Conservation (phyloP, 2,888 invertebrate species). For the Zygaena filipendulae region DNA sequence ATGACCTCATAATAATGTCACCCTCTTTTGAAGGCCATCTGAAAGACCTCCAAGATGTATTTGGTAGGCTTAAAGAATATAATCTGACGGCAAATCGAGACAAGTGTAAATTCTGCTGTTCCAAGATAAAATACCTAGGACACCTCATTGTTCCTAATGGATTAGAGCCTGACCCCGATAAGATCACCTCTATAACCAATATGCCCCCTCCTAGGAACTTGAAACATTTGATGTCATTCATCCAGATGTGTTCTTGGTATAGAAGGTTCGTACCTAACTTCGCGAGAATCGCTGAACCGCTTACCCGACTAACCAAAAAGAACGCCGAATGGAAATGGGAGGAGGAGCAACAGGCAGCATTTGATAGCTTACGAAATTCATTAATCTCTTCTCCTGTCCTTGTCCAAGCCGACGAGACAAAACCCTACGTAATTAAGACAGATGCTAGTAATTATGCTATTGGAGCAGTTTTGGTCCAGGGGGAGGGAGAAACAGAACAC, state of each 20-base stretch:
- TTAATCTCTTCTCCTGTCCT: conserved; percentile 10
- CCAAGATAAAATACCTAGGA: conserved; percentile 10
- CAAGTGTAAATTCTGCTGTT: conserved; percentile 14
- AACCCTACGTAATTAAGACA: conserved; percentile 10
- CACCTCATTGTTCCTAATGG: conserved; percentile 17
- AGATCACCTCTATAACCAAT: conserved; percentile 19
- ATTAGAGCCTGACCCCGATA: conserved; percentile 15
- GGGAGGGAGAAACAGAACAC: conserved; percentile 10
- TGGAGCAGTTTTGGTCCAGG: conserved; percentile 9
- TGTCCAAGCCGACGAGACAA: conserved; percentile 9
- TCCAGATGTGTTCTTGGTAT: conserved; percentile 25
- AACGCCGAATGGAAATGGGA: conserved; percentile 10
- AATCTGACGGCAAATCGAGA: conserved; percentile 14
- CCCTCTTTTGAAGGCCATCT: conserved; percentile 17
- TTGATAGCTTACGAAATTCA: conserved; percentile 1
- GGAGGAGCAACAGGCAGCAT: conserved; percentile 6
- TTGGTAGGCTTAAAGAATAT: conserved; percentile 12
- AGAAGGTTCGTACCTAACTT: conserved; percentile 21
- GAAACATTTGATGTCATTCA: conserved; percentile 20
- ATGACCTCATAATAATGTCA: conserved; percentile 22
- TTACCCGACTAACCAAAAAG: conserved; percentile 16
- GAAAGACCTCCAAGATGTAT: conserved; percentile 15
- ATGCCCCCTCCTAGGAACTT: conserved; percentile 17
- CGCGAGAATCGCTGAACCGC: conserved; percentile 17
- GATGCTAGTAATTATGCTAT: conserved; percentile 15